Percentiles rank a stretch among this genome's conserved stretches.
Conservation (phyloP, 2,113 vertebrate species). For the Cygnus buccinator region DNA sequence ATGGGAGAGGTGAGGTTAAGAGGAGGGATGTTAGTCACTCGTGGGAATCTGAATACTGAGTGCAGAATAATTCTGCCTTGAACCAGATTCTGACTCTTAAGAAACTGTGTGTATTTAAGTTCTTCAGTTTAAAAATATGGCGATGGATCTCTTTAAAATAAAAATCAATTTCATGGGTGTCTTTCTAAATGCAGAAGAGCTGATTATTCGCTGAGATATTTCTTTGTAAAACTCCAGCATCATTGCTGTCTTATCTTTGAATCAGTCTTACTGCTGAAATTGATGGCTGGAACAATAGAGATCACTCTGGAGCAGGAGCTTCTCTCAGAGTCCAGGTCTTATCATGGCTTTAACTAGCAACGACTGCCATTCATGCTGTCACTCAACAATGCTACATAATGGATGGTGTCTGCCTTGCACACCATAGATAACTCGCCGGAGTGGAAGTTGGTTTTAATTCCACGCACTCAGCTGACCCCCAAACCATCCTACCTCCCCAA, state of each 20-base stretch:
- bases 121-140: neutral
- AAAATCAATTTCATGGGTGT: conserved; percentile 74
- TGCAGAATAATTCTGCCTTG: neutral
- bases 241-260: conserved; percentile 78
- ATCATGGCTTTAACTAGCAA: conserved; percentile 78
- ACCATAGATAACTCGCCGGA: conserved; percentile 84
- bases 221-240: conserved; percentile 55
- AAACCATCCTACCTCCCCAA: neutral
- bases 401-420: conserved; percentile 81
- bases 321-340: conserved; percentile 75
- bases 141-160: neutral
- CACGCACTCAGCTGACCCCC: conserved; percentile 27
- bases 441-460: conserved; percentile 72
- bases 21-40: neutral
- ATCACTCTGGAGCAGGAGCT: conserved; percentile 70
- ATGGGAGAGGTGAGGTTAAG: neutral
- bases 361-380: conserved; percentile 83
- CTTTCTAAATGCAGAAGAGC: conserved; percentile 83
- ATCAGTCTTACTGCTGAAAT: conserved; percentile 79
- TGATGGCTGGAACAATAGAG: conserved; percentile 83
- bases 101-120: neutral
- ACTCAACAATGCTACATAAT: conserved; percentile 79
- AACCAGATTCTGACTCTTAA: neutral
- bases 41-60: neutral
- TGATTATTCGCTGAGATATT: conserved; percentile 65